A percentile compares a stretch with the other conserved stretches of the same genome.
phyloP scores from a whole-genome alignment of 1,140 invertebrate species.

The Rhynchophorus ferrugineus region DNA sequence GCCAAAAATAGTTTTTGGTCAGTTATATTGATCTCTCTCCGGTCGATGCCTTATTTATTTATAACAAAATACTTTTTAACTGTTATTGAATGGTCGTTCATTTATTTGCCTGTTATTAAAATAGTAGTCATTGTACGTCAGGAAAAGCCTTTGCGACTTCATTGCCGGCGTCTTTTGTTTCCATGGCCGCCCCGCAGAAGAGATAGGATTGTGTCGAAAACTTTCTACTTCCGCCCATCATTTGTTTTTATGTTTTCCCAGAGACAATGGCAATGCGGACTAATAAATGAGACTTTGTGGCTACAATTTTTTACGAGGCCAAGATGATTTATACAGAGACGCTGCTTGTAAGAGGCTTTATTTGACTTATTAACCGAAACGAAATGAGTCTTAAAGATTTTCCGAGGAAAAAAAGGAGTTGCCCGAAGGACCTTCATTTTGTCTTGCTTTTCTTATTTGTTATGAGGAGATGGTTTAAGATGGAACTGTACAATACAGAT shows the following conservation, averaged over 20 bases:
- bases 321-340: neutral
- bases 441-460: too few relatives aligned
- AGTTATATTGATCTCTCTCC: too few relatives aligned
- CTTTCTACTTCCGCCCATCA: neutral
- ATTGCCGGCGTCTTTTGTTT: neutral
- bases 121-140: neutral
- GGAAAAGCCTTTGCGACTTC: neutral
- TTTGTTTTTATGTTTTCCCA: neutral
- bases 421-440: too few relatives aligned
- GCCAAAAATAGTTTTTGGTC: too few relatives aligned
- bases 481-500: too few relatives aligned
- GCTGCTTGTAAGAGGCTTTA: neutral
- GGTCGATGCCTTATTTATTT: too few relatives aligned
- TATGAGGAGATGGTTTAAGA: too few relatives aligned
- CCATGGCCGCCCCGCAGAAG: neutral
- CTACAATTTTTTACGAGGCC: neutral
- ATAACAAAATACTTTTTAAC: too few relatives aligned
- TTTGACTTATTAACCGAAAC: neutral
- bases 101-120: neutral
- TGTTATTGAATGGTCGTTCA: too few relatives aligned
- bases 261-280: neutral
- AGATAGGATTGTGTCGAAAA: neutral
- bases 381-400: too few relatives aligned
- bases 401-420: too few relatives aligned
- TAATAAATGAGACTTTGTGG: neutral